Percentiles rank a stretch among this genome's conserved stretches.
phyloP scores from a whole-genome alignment of 2,888 invertebrate species.

The Ectropis crepuscularia region DNA sequence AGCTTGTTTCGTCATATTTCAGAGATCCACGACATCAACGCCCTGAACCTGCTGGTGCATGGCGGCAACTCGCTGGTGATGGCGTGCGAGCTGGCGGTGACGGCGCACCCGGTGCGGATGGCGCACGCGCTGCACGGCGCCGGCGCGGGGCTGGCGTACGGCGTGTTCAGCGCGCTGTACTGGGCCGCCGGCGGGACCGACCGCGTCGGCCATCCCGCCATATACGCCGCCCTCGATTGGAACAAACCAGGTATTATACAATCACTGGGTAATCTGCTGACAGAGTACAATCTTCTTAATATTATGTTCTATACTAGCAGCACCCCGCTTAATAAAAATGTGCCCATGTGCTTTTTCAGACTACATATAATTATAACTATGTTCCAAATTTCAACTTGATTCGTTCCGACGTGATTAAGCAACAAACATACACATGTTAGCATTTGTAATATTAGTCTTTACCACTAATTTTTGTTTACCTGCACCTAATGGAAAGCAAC shows the following conservation, averaged over 20 bases:
- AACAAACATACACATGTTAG: too few relatives aligned
- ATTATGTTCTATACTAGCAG: too few relatives aligned
- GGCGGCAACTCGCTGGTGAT: slow-evolving; percentile 90
- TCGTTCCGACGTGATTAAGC: too few relatives aligned
- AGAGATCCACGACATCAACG: slow-evolving; percentile 86
- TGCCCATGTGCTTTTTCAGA: too few relatives aligned
- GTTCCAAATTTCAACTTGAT: too few relatives aligned
- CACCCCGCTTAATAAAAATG: too few relatives aligned
- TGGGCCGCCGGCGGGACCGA: slow-evolving; percentile 79
- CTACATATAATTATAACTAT: too few relatives aligned
- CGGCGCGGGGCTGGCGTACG: slow-evolving; percentile 83
- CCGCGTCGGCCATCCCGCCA: slow-evolving; percentile 84
- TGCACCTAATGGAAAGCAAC: too few relatives aligned
- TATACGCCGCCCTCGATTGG: slow-evolving; percentile 92
- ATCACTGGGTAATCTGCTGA: slow-evolving; percentile 6
- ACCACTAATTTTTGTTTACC: too few relatives aligned
- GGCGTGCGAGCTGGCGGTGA: slow-evolving; percentile 88
- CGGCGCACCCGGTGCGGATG: slow-evolving; percentile 89
- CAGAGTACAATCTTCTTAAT: too few relatives aligned
- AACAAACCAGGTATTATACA: slow-evolving; percentile 79
- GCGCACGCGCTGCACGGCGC: slow-evolving; percentile 87
- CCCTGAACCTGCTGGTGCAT: slow-evolving; percentile 89
- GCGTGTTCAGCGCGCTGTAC: slow-evolving; percentile 79
- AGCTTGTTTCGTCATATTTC: slow-evolving; percentile 35
- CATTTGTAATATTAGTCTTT: too few relatives aligned